Evolutionary conservation across 2,113 vertebrate genomes (phyloP).

Genomic region (Delphinus delphis): DNA sequence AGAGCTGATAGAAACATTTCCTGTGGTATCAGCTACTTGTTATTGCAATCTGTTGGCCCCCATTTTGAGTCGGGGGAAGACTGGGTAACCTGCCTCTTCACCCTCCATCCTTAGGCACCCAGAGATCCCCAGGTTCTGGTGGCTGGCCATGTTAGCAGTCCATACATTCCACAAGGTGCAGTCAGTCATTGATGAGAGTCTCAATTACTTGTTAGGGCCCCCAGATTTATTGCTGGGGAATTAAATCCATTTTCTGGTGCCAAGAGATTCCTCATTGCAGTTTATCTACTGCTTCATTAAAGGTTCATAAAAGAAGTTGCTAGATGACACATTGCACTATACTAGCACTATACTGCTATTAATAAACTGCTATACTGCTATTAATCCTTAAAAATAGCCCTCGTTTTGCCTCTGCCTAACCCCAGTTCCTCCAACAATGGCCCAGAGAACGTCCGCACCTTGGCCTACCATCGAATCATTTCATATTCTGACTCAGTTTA

Average conservation of each 20-base stretch:
- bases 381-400: neutral
- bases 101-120: neutral
- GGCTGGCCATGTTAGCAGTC: neutral
- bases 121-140: neutral
- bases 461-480: neutral
- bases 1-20: neutral
- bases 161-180: neutral
- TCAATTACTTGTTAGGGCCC: neutral
- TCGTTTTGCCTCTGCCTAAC: neutral
- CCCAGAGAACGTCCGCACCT: neutral
- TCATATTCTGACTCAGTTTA: neutral
- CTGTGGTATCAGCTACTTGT: neutral
- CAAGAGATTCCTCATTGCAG: neutral
- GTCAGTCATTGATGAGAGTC: too few species aligned
- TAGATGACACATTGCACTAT: neutral
- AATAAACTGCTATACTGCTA: too few species aligned
- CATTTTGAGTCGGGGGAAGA: neutral
- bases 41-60: neutral
- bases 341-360: neutral
- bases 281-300: slow-evolving; percentile 6
- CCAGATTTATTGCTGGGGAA: neutral
- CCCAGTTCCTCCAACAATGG: neutral
- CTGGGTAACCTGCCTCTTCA: neutral
- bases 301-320: neutral
- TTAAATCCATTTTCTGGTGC: neutral